Base-by-base conservation (phyloP, 2,888 invertebrate species). In the Meta bourneti region DNA sequence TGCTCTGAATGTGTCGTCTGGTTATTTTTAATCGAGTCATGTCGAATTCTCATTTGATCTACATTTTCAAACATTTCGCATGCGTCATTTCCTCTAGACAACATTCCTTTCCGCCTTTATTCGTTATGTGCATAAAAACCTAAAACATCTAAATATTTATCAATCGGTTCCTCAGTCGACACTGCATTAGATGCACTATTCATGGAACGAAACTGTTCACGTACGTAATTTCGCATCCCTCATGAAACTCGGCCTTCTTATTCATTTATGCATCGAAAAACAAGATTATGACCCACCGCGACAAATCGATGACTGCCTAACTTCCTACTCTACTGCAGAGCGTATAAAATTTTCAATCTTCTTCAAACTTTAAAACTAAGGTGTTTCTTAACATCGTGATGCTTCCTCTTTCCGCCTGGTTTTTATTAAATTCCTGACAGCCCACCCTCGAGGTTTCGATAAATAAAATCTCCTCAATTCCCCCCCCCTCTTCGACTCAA, bases 201-300 rank as follows among this genome's bases (percentile, higher is more conserved):
- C 61, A 61, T 61, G 61, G 13, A 5, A 61, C 6, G 61, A 61
- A 34, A 34, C 61, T 16, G 61, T 11, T 8, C 16, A 16, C 61
- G 16, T 11, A 61, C 61, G 61, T 7, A 61, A 61, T 11, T 34
- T 34, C 34, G 34, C 1, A 34, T 34, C 34, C 34, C 34, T 34
- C 34, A 34, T 34, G 34, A 34, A 34, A 34, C 34, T 34, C 34
- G 34, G 34, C 34, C 34, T 34, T 34, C 61, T 16, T 61, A 61
- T 61, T 61, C 61, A 61, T 61, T 61, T 61, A 61, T 61, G 61
- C 61, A 61, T 61, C 61, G 61, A 61, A 61, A 61, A 61, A 61
- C 61, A 61, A 61, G 61, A 11, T 61, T 61, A 61, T 61, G 61
- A 61, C 16, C 61, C 61, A 13, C 61, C 61, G 0, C 61, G 11